Evolutionary conservation across 2,113 vertebrate genomes (phyloP).

Genomic region (Cichladusa arquata): DNA sequence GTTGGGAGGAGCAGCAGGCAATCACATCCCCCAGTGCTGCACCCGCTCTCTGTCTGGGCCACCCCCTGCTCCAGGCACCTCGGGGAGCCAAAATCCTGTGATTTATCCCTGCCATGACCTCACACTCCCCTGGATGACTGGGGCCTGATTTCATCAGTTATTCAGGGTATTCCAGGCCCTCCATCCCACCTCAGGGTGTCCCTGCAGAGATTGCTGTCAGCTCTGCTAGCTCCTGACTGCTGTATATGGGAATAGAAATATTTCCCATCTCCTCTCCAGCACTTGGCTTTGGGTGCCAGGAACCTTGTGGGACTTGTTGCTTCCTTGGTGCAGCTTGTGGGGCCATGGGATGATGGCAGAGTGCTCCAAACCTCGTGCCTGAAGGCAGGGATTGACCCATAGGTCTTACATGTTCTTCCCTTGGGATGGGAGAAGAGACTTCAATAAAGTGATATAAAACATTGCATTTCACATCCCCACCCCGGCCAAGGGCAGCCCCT

Average conservation of each 20-base stretch:
- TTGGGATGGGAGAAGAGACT: neutral
- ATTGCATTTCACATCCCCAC: neutral
- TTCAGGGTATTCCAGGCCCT: neutral
- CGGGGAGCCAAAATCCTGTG: rapidly evolving
- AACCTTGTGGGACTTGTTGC: neutral
- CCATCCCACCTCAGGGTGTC: neutral
- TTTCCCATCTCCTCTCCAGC: neutral
- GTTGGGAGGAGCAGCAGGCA: neutral
- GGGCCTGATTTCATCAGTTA: neutral
- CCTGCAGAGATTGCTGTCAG: rapidly evolving
- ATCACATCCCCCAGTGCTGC: rapidly evolving
- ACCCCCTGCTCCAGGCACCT: neutral
- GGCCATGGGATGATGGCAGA: neutral
- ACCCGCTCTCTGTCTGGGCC: neutral
- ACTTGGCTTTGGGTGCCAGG: rapidly evolving
- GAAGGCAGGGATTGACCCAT: neutral
- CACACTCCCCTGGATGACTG: neutral
- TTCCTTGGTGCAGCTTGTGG: neutral
- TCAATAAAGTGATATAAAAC: rapidly evolving
- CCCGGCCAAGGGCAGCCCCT: neutral
- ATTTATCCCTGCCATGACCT: neutral
- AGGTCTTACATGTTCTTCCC: rapidly evolving
- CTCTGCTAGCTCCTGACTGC: rapidly evolving
- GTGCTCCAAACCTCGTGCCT: neutral
- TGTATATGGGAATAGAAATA: rapidly evolving